These are phyloP conservation scores for Diarsia dahlii DNA, from an alignment of 2,888 invertebrate genomes.

Conservation along the genomic window DNA sequence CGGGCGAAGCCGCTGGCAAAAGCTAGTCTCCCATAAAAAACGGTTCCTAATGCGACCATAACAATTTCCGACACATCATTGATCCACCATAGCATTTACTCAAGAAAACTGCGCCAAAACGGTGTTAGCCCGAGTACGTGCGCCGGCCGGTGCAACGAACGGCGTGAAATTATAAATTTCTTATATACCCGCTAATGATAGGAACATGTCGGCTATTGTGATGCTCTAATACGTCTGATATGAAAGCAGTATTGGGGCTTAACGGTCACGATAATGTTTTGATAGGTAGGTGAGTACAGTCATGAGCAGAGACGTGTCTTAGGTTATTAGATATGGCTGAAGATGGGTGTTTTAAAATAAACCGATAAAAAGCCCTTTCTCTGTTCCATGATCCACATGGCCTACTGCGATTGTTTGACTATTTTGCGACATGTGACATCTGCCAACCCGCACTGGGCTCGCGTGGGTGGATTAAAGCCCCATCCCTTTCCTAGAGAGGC, in stretches of 20 bases:
- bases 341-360: too few relatives aligned
- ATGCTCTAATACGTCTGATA: constrained; percentile 61
- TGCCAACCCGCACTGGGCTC: too few relatives aligned
- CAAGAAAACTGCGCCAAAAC: constrained; percentile 56
- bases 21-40: constrained; percentile 10
- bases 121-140: constrained; percentile 39
- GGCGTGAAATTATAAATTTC: constrained; percentile 76
- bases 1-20: too few relatives aligned
- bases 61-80: constrained; percentile 20
- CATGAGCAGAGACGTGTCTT: background rate
- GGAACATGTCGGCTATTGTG: constrained; percentile 56
- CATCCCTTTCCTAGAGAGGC: too few relatives aligned
- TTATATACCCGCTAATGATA: constrained; percentile 69
- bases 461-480: too few relatives aligned
- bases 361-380: too few relatives aligned
- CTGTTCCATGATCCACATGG: too few relatives aligned
- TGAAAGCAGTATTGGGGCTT: constrained; percentile 54
- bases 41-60: constrained; percentile 18
- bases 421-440: too few relatives aligned
- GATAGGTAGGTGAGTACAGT: constrained; percentile 4
- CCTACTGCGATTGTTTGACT: too few relatives aligned
- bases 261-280: constrained; percentile 56
- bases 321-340: too few relatives aligned
- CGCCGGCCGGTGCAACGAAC: constrained; percentile 43
- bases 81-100: constrained; percentile 9